Evolutionary conservation across 2,113 vertebrate species (phyloP).

Genomic region (Nyctereutes procyonoides): DNA sequence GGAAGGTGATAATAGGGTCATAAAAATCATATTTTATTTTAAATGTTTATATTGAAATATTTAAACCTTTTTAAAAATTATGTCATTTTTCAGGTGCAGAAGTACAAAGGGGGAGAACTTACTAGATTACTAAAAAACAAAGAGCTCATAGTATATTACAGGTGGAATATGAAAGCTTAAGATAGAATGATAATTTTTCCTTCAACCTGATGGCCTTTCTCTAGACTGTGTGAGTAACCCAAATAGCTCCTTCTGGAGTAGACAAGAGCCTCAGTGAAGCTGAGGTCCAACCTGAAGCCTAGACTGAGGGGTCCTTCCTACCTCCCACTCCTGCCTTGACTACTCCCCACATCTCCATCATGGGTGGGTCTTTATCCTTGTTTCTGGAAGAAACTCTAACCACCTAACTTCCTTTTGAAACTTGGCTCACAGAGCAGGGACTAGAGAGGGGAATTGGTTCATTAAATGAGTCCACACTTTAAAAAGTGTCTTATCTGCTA

Average conservation of each 20-base stretch:
- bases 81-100: not conserved
- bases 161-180: not conserved
- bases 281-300: not conserved
- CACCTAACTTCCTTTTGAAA: not conserved
- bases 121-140: not conserved
- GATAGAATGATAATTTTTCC: not conserved
- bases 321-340: rapidly evolving
- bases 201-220: not conserved
- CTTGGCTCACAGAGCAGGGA: not conserved
- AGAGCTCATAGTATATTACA: not conserved
- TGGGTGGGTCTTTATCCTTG: not conserved
- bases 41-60: not conserved
- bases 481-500: not conserved
- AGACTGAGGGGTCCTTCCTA: not conserved
- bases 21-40: not conserved
- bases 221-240: not conserved
- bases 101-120: not conserved
- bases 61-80: not conserved
- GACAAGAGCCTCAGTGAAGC: not conserved
- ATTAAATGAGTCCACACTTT: not conserved
- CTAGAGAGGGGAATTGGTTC: not conserved
- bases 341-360: rapidly evolving
- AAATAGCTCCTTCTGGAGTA: not conserved
- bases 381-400: not conserved
- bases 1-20: not conserved